Base-by-base conservation (phyloP, 2,888 invertebrate genomes). In the Dimorphilus gyrociliatus region DNA sequence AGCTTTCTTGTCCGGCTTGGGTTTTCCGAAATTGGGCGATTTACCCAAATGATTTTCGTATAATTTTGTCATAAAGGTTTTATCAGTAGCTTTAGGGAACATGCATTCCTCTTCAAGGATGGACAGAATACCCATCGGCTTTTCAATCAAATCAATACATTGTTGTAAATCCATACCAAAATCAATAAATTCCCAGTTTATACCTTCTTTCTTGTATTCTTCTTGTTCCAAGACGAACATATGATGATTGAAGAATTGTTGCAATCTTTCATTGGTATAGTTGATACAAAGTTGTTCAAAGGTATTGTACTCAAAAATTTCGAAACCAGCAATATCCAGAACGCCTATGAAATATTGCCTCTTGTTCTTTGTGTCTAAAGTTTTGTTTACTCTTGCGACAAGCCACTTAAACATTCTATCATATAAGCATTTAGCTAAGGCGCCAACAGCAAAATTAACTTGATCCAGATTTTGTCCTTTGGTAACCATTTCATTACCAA, bases 61-160 rank as follows among this genome's bases (percentile, higher is more conserved):
- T 74, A 97, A 72, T 71, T 97, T 97, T 67, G 94, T 90, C 67
- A 82, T 80, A 72, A 94, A 94, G 66, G 94, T 90, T 69, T 74
- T 78, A 68, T 97, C 97, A 53, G 88, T 84, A 63, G 94, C 94
- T 73, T 97, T 97, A 67, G 97, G 97, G 79, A 97, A 97, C 86
- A 97, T 94, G 81, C 90, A 92, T 73, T 97, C 97, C 78, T 97
- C 97, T 72, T 97, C 97, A 73, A 97, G 85, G 71, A 97, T 97
- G 71, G 94, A 94, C 69, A 97, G 75, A 75, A 97, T 88, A 77
- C 97, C 97, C 85, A 97, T 85, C 60, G 97, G 97, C 94, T 61
- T 60, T 40, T 60, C 60, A 42, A 60, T 60, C 55, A 90, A 72
- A 67, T 86, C 85, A 70, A 88, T 88, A 74, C 85, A 85, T 66